Conservation (phyloP, 2,888 invertebrate genomes). For the Allophyes oxyacanthae region DNA sequence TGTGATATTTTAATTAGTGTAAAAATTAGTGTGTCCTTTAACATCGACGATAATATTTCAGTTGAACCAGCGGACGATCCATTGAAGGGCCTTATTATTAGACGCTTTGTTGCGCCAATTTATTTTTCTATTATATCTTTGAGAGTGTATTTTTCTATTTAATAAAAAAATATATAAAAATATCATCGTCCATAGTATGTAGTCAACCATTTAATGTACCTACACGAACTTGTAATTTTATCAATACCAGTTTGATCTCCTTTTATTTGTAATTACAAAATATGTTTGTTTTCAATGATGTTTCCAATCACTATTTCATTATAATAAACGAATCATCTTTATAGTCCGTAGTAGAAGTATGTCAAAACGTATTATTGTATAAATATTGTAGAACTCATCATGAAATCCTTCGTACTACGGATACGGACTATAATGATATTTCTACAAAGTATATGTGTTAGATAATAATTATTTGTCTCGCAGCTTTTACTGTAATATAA, state of each 20-base stretch:
- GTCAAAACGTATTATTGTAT: no score
- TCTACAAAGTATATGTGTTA: slow-evolving; percentile 5
- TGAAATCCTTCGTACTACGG: no score
- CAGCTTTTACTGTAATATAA: slow-evolving; percentile 19
- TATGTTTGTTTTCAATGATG: slow-evolving; percentile 8
- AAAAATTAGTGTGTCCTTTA: slow-evolving; percentile 31
- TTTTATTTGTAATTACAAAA: slow-evolving; percentile 22
- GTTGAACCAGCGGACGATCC: slow-evolving; percentile 10
- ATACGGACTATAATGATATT: slow-evolving; percentile 6
- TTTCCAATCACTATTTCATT: slow-evolving; percentile 3
- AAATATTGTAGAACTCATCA: not conserved
- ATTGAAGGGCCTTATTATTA: slow-evolving; percentile 26
- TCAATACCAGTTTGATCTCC: slow-evolving; percentile 48
- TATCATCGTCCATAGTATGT: slow-evolving; percentile 52
- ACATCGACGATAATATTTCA: slow-evolving; percentile 27
- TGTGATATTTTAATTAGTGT: slow-evolving; percentile 68
- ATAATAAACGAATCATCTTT: slow-evolving; percentile 1
- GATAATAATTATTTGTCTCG: slow-evolving; percentile 32
- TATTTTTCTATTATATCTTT: slow-evolving; percentile 70
- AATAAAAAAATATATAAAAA: slow-evolving; percentile 46
- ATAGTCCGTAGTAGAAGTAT: slow-evolving; percentile 1
- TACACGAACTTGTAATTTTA: slow-evolving; percentile 33
- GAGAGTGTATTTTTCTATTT: slow-evolving; percentile 75
- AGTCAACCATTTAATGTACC: slow-evolving; percentile 40
- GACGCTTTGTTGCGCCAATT: slow-evolving; percentile 52